Conservation (phyloP, 1,140 invertebrate species). For the Drosophila willistoni region DNA sequence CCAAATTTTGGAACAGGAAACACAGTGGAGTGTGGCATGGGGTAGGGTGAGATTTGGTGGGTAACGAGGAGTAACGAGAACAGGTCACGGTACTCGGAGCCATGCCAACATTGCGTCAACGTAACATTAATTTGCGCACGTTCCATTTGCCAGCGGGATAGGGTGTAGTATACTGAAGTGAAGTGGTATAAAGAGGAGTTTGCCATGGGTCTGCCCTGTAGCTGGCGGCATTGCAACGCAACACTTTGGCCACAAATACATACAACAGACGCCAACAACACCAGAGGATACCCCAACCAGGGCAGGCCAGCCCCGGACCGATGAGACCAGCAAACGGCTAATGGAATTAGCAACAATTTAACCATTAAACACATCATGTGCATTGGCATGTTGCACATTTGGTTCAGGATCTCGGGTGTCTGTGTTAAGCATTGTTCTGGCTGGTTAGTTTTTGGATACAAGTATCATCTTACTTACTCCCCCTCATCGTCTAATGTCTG, state of each 20-base stretch:
- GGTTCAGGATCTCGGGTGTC: slow-evolving; percentile 16
- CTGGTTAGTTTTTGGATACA: slow-evolving; percentile 62
- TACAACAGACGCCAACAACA: slow-evolving; percentile 25
- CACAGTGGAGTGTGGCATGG: neutral
- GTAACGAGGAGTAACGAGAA: neutral
- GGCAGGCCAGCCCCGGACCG: neutral
- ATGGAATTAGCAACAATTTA: slow-evolving; percentile 82
- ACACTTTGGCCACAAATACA: slow-evolving; percentile 74
- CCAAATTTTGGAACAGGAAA: slow-evolving; percentile 57
- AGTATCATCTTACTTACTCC: slow-evolving; percentile 11
- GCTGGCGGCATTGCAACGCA: slow-evolving; percentile 64
- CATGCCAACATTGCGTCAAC: slow-evolving; percentile 65
- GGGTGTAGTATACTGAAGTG: neutral
- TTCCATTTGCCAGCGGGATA: slow-evolving; percentile 65
- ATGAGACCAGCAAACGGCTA: slow-evolving; percentile 63
- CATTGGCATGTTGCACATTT: slow-evolving; percentile 74
- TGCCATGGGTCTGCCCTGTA: slow-evolving; percentile 28
- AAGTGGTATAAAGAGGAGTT: slow-evolving; percentile 20
- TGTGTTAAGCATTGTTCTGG: slow-evolving; percentile 45
- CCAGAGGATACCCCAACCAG: slow-evolving; percentile 2
- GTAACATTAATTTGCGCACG: slow-evolving; percentile 76
- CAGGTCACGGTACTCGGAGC: slow-evolving; percentile 50
- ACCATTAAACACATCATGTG: slow-evolving; percentile 81
- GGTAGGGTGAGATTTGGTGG: too few relatives aligned
- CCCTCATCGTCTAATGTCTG: neutral